Percentiles rank a stretch among this genome's conserved stretches.
Evolutionary conservation across 2,888 invertebrate species (phyloP).

Genomic region (Tromatobia lineatoria): DNA sequence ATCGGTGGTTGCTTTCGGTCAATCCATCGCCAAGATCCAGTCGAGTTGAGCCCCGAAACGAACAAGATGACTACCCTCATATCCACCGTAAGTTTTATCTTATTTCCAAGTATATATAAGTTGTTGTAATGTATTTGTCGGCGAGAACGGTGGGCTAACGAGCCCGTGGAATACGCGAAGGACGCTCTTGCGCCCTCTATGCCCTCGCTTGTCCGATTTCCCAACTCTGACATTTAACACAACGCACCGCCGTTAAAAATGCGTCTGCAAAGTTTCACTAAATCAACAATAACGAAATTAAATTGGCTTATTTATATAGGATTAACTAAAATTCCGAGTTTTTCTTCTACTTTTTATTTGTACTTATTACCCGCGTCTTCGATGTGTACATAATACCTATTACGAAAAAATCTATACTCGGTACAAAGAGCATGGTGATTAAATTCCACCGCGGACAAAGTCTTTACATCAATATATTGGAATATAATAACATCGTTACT

Average conservation of each 20-base stretch:
- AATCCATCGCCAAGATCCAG: constrained; percentile 46
- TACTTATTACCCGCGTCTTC: too few species aligned
- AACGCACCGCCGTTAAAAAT: too few species aligned
- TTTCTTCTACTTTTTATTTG: too few species aligned
- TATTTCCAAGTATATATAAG: neutral
- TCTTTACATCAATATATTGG: too few species aligned
- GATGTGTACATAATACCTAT: too few species aligned
- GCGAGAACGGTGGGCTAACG: neutral
- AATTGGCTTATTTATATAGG: neutral
- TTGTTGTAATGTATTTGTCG: constrained; percentile 1
- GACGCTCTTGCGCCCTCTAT: too few species aligned
- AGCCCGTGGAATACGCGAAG: neutral
- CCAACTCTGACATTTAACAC: neutral
- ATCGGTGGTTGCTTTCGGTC: constrained; percentile 26
- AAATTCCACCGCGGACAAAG: too few species aligned
- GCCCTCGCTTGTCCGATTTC: neutral
- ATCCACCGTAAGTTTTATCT: constrained; percentile 71
- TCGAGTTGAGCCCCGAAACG: constrained; percentile 13
- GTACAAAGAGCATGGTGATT: too few species aligned
- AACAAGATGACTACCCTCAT: constrained; percentile 69
- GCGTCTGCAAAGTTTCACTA: neutral
- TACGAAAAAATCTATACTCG: too few species aligned
- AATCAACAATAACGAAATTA: neutral
- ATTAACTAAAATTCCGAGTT: too few species aligned
- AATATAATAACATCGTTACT: too few species aligned